phyloP scores from a whole-genome alignment of 2,888 invertebrate genomes.

The Drosophila vallismaia region DNA sequence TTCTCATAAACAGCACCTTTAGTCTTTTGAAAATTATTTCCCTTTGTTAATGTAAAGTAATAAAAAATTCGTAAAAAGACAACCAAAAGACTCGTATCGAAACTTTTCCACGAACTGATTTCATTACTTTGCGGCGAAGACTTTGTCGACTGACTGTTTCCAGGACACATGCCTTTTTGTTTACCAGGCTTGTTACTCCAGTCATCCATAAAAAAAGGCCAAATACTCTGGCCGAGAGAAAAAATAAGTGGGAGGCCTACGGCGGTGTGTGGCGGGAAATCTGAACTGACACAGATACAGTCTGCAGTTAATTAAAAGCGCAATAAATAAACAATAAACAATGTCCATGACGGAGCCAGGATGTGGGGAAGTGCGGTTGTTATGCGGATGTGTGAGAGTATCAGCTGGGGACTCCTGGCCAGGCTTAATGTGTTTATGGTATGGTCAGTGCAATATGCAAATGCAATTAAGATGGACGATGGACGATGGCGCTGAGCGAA shows the following conservation, averaged over 20 bases:
- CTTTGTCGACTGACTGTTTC: constrained; percentile 9
- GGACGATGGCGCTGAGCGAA: constrained; percentile 30
- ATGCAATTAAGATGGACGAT: constrained; percentile 64
- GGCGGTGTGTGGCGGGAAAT: constrained; percentile 1
- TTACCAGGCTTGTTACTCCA: constrained; percentile 31
- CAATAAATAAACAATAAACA: constrained; percentile 46
- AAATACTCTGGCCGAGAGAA: background rate
- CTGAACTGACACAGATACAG: constrained; percentile 27
- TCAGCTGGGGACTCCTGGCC: constrained; percentile 15
- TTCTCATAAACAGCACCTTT: background rate
- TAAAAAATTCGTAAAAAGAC: background rate
- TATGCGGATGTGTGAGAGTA: constrained; percentile 8
- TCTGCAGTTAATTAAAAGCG: constrained; percentile 46
- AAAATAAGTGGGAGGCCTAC: constrained; percentile 12
- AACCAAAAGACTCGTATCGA: background rate
- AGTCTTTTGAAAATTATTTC: background rate
- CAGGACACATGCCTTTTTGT: constrained; percentile 19
- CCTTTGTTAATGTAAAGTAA: background rate
- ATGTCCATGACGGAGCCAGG: constrained; percentile 25
- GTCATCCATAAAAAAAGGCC: constrained; percentile 35
- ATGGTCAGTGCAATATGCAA: constrained; percentile 62
- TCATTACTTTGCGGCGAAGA: constrained; percentile 2
- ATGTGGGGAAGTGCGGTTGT: constrained; percentile 11
- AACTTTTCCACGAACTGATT: constrained; percentile 2
- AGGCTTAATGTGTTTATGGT: constrained; percentile 57